A percentile compares a stretch with the other conserved stretches of the same genome.
phyloP scores from a whole-genome alignment of 2,113 vertebrate genomes.

The Garra rufa region DNA sequence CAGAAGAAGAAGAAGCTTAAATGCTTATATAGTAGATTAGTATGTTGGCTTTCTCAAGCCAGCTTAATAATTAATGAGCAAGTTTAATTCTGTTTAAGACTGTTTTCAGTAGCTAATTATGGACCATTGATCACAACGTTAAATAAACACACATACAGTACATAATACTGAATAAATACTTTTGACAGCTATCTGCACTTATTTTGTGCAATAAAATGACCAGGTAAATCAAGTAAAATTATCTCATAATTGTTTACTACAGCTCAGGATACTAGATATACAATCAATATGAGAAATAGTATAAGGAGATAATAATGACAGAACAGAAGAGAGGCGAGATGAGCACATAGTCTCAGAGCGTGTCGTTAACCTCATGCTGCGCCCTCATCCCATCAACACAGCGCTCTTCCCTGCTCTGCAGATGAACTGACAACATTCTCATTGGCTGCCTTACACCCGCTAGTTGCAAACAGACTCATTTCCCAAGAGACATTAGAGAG shows the following conservation, averaged over 20 bases:
- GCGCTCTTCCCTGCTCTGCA: neutral
- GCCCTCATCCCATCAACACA: neutral
- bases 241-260: neutral
- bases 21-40: too few species aligned
- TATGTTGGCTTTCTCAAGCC: too few species aligned
- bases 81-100: neutral
- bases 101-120: neutral
- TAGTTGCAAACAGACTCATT: slow-evolving; percentile 3
- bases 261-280: neutral
- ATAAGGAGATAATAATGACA: slow-evolving; percentile 35
- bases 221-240: neutral
- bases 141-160: neutral
- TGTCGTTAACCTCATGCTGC: slow-evolving; percentile 2
- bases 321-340: slow-evolving; percentile 6
- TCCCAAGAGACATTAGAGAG: slow-evolving; percentile 11
- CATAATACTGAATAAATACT: neutral
- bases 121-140: neutral
- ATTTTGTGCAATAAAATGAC: neutral
- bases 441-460: neutral
- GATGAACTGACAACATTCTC: slow-evolving; percentile 5
- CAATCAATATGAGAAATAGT: neutral
- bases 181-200: neutral
- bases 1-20: too few species aligned
- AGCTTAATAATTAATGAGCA: neutral
- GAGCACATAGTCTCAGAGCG: slow-evolving; percentile 1